Evolutionary conservation across 2,888 invertebrate genomes (phyloP).

Genomic region (Zaprionus bogoriensis): DNA sequence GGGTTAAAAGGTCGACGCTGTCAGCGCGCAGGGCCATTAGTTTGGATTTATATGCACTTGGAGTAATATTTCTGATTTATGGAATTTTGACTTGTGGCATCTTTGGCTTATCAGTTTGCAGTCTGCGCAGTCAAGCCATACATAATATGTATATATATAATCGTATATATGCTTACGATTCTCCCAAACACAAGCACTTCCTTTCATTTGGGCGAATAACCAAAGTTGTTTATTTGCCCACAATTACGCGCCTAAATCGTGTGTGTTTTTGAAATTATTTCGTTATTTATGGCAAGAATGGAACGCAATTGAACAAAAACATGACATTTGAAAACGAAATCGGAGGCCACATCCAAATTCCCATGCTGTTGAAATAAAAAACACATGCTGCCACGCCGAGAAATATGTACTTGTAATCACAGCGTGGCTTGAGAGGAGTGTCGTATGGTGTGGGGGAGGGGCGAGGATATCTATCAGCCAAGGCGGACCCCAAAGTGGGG

Average conservation of each 20-base stretch:
- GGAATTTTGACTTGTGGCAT: conserved; percentile 24
- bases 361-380: conserved; percentile 10
- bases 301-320: conserved; percentile 19
- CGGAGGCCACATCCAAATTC: conserved; percentile 14
- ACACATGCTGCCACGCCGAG: conserved; percentile 56
- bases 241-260: conserved; percentile 35
- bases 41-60: conserved; percentile 45
- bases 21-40: conserved; percentile 59
- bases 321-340: conserved; percentile 38
- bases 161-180: neutral
- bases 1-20: conserved; percentile 68
- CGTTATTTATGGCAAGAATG: conserved; percentile 62
- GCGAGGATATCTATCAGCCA: neutral
- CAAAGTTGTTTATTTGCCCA: conserved; percentile 27
- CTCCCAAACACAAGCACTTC: conserved; percentile 45
- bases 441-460: neutral
- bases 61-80: conserved; percentile 63
- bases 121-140: neutral
- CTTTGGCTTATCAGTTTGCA: neutral
- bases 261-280: conserved; percentile 42
- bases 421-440: neutral
- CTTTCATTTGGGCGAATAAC: conserved; percentile 45
- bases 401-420: too few relatives aligned
- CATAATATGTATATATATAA: neutral
- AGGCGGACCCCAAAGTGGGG: neutral